Evolutionary conservation across 1,140 invertebrate species (phyloP).

Genomic region (Temnothorax nylanderi): DNA sequence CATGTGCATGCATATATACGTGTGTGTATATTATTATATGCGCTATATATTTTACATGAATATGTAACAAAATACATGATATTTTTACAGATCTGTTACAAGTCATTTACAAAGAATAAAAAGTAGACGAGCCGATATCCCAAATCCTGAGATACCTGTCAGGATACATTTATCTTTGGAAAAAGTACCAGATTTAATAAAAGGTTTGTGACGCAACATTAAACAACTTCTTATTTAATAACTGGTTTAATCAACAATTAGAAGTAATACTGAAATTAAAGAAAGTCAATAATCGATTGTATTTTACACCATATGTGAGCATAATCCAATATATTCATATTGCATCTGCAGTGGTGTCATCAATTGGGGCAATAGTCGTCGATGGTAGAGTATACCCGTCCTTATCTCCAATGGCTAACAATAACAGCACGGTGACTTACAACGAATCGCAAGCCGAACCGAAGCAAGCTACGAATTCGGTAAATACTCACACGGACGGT

Average conservation of each 20-base stretch:
- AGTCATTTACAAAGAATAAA: constrained; percentile 92
- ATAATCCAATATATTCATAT: neutral
- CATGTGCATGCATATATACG: too few relatives aligned
- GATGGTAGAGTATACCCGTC: constrained; percentile 90
- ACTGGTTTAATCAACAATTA: neutral
- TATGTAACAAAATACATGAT: constrained; percentile 15
- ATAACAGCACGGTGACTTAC: constrained; percentile 78
- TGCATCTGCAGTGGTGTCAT: constrained; percentile 87
- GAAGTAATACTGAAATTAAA: neutral
- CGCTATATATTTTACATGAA: too few relatives aligned
- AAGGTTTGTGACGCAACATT: constrained; percentile 86
- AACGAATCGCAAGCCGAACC: constrained; percentile 78
- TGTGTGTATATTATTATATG: too few relatives aligned
- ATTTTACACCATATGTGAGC: neutral
- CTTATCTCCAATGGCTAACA: constrained; percentile 80
- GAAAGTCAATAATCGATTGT: neutral
- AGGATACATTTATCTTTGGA: constrained; percentile 91
- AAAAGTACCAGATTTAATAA: constrained; percentile 91
- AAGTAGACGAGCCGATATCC: constrained; percentile 92
- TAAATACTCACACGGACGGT: constrained; percentile 69
- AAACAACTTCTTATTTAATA: neutral
- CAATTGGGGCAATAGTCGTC: constrained; percentile 91
- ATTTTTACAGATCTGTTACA: constrained; percentile 84
- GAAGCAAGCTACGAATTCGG: constrained; percentile 77
- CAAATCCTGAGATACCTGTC: constrained; percentile 94